Base-by-base conservation (phyloP, 2,888 invertebrate genomes). In the Rambutsinella grinnellia region DNA sequence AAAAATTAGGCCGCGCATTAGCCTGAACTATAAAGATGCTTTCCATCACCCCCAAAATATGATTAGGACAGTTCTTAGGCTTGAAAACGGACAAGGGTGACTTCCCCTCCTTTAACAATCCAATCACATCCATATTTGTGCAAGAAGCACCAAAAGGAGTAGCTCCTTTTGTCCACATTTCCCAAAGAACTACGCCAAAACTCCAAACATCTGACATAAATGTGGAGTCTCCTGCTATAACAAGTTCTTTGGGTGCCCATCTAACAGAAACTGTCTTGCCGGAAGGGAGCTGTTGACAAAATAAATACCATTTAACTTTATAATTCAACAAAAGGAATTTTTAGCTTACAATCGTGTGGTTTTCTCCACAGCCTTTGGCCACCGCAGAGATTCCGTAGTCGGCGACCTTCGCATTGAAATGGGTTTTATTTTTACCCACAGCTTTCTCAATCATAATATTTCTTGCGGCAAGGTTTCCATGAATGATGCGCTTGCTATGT, bases 101-200 rank as follows among this genome's bases (percentile, higher is more conserved):
- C 10, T 44, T 56, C 1, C 75, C 78, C 3, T 49, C 49, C n/a
- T 27, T 13, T 6, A 72, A 56, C 24, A 66, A 24, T 8, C 63
- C 44, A 13, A 56, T 0, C 17, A 78, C 70, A 47, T 66, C 72
- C 63, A 36, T 6, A 51, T 65, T 65, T 10, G 65, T 46, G n/a
- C 49, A 46, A 2, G 66, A 54, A 1, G 47, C 10, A 15, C 78
- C 78, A 26, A 65, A 78, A 13, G 78, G 78, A 15, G 61, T 19
- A 10, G 60, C 68, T n/a, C 78, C 74, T 13, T 57, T 65, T 2
- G 70, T 75, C 54, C 65, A 53, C 56, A 78, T 70, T 44, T 78
- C 78, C 69, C 70, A 78, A 1, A 78, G 36, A 2, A 78, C 46
- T 2, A 78, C 67, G 17, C 70, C 79, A 63, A 79, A 79, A 49